A percentile compares a stretch with the other conserved stretches of the same genome.
Conservation (phyloP, 2,797 vertebrate species). For the Gouania willdenowi region DNA sequence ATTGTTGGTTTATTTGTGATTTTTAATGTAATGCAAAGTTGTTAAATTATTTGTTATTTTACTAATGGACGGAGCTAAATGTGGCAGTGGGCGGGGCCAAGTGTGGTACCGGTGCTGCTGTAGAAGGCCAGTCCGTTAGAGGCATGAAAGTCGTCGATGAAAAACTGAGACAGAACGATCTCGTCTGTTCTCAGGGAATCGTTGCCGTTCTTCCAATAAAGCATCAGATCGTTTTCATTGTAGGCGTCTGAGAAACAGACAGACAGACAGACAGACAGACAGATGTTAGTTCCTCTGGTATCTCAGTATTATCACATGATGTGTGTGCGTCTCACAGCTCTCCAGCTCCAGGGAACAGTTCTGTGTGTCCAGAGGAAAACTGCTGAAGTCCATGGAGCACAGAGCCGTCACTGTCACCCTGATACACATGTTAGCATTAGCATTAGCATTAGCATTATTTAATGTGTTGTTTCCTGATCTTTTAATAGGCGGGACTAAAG, state of each 20-base stretch:
- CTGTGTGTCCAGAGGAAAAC: slow-evolving; percentile 89
- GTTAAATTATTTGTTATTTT: no score
- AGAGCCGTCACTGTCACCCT: slow-evolving; percentile 89
- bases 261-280: background rate
- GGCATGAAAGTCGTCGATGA: slow-evolving; percentile 86
- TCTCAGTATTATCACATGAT: background rate
- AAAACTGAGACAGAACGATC: slow-evolving; percentile 88
- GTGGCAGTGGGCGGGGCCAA: no score
- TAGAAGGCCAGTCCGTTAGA: slow-evolving; percentile 88
- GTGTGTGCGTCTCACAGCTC: slow-evolving; percentile 80
- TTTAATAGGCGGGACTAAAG: no score
- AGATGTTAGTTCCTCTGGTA: no score
- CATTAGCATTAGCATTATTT: no score
- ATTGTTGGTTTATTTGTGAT: no score
- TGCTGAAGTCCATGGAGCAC: slow-evolving; percentile 92
- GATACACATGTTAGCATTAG: no score
- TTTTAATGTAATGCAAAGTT: no score
- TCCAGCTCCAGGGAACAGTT: slow-evolving; percentile 90
- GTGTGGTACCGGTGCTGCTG: slow-evolving; percentile 84
- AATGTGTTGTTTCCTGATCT: no score
- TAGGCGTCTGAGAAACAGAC: slow-evolving; percentile 76
- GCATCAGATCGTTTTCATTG: slow-evolving; percentile 89
- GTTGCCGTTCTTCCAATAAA: slow-evolving; percentile 90
- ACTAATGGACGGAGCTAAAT: no score
- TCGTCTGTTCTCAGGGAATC: slow-evolving; percentile 86